These are phyloP conservation scores for Thermophis baileyi DNA, from an alignment of 2,113 vertebrate species.

Conservation along the genomic window DNA sequence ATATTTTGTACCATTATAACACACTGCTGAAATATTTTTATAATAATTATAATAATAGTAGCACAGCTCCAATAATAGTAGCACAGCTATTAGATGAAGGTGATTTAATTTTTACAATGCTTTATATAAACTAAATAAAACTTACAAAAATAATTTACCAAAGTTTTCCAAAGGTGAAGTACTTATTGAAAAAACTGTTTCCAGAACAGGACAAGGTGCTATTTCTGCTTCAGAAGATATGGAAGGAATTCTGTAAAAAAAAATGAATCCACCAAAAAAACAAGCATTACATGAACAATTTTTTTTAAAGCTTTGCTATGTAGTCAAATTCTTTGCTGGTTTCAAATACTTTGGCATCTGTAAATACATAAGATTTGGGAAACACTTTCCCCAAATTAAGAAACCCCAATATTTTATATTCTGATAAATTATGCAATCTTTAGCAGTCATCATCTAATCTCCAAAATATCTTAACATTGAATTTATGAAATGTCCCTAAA, in stretches of 20 bases:
- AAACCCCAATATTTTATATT: neutral
- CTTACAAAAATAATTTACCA: constrained; percentile 78
- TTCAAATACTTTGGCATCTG: neutral
- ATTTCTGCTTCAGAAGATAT: constrained; percentile 59
- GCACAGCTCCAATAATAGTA: neutral
- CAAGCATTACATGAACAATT: neutral
- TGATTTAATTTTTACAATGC: neutral
- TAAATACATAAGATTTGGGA: neutral
- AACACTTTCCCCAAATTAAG: neutral
- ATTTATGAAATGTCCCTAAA: neutral
- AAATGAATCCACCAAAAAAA: constrained; percentile 42
- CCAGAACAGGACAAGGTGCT: constrained; percentile 67
- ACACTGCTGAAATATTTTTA: neutral
- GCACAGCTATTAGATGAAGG: neutral
- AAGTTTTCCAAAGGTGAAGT: constrained; percentile 75
- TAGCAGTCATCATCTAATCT: neutral
- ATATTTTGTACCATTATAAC: neutral
- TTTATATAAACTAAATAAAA: constrained; percentile 60
- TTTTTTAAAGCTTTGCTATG: neutral
- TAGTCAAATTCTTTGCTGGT: neutral
- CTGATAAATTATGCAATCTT: neutral
- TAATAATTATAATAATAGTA: neutral
- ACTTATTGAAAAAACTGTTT: constrained; percentile 69
- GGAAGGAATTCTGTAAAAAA: constrained; percentile 68
- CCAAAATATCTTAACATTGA: neutral